These are phyloP conservation scores for Margarornis squamiger DNA, from an alignment of 2,797 vertebrate genomes.

Conservation along the genomic window DNA sequence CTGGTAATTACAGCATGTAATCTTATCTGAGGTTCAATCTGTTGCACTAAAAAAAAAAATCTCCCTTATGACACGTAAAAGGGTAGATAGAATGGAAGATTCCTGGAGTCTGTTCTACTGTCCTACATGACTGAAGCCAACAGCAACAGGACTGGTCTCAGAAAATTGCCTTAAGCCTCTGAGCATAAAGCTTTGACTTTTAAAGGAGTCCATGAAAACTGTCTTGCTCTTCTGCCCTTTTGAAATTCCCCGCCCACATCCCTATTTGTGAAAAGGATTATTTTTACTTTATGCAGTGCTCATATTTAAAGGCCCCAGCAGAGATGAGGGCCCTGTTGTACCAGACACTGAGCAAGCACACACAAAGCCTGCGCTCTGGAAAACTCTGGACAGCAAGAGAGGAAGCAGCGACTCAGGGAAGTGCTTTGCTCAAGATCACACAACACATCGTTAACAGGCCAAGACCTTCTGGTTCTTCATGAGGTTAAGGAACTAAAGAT, in stretches of 20 bases:
- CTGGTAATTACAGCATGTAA: neutral
- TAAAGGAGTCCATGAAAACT: neutral
- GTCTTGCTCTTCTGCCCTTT: neutral
- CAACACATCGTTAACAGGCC: neutral
- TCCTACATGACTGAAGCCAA: slow-evolving; percentile 9
- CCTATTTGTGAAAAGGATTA: neutral
- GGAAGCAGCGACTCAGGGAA: neutral
- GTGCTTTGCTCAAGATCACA: neutral
- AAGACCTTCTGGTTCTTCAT: neutral
- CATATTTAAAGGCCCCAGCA: neutral
- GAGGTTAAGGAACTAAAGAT: neutral
- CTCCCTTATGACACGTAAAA: slow-evolving; percentile 24
- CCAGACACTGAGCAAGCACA: neutral
- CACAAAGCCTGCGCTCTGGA: neutral
- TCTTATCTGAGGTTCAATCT: slow-evolving; percentile 41
- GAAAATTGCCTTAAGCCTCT: neutral
- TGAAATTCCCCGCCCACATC: neutral
- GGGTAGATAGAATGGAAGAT: neutral
- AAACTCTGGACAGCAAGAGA: neutral
- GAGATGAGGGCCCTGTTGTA: neutral
- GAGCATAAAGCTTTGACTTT: neutral
- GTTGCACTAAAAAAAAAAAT: neutral
- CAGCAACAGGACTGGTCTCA: neutral
- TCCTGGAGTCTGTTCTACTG: slow-evolving; percentile 17
- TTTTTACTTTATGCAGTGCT: neutral